Conservation (phyloP, 2,888 invertebrate genomes). For the Plagodis pulveraria region DNA sequence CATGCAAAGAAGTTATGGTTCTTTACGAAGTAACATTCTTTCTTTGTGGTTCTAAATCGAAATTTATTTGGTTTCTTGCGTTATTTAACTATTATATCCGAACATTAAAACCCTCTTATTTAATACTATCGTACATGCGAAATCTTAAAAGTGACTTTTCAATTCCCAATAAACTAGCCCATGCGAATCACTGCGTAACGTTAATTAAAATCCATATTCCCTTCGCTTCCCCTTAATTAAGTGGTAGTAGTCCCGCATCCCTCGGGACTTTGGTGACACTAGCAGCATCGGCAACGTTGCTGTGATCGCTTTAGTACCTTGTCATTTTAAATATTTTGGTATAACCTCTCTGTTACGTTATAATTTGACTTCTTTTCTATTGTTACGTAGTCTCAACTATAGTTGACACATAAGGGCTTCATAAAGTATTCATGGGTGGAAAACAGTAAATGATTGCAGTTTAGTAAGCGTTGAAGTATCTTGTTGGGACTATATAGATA, state of each 20-base stretch:
- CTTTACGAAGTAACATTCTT: too few species aligned
- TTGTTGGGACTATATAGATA: neutral
- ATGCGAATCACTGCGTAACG: conserved; percentile 61
- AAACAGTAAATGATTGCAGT: conserved; percentile 74
- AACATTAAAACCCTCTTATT: conserved; percentile 6
- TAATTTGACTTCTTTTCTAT: too few species aligned
- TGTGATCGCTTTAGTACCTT: conserved; percentile 1
- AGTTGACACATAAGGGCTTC: conserved; percentile 20
- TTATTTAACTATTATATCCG: too few species aligned
- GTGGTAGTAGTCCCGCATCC: conserved; percentile 74
- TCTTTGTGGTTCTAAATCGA: too few species aligned
- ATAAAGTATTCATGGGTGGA: conserved; percentile 76
- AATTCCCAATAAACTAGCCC: conserved; percentile 55
- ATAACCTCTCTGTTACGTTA: neutral
- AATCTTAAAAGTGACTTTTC: conserved; percentile 42
- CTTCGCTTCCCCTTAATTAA: conserved; percentile 77
- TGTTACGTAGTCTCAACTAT: too few species aligned
- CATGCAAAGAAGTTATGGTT: too few species aligned
- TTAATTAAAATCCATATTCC: conserved; percentile 79
- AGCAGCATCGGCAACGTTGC: conserved; percentile 32
- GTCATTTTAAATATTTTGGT: neutral
- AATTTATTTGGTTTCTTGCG: too few species aligned
- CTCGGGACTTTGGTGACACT: conserved; percentile 64
- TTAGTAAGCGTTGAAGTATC: conserved; percentile 51
- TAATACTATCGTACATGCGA: conserved; percentile 11